phyloP scores from a whole-genome alignment of 2,888 invertebrate genomes.

The Dynastes grantii region DNA sequence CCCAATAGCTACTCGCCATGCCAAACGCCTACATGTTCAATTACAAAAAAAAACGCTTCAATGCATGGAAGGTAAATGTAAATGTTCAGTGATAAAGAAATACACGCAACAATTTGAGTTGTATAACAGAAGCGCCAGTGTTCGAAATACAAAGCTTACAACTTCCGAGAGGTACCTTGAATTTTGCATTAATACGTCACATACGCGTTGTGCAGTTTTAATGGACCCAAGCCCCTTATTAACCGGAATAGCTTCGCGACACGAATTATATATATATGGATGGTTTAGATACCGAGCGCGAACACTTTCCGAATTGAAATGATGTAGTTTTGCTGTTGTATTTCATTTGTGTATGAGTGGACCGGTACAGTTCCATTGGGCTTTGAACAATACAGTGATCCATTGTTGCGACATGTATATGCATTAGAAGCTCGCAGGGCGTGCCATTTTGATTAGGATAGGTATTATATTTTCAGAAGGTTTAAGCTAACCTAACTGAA shows the following conservation, averaged over 20 bases:
- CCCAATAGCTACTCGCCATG: no score
- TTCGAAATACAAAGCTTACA: conserved; percentile 12
- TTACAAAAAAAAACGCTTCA: no score
- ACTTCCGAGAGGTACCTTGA: conserved; percentile 16
- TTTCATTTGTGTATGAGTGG: background rate
- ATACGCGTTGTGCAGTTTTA: conserved; percentile 32
- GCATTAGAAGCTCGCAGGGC: no score
- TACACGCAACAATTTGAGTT: background rate
- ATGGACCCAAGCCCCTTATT: conserved; percentile 21
- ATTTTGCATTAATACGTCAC: conserved; percentile 37
- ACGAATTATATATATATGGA: background rate
- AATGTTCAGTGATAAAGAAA: no score
- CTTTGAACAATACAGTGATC: no score
- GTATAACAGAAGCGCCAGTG: background rate
- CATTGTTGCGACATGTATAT: no score
- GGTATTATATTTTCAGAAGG: no score
- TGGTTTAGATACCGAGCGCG: background rate
- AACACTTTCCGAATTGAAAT: conserved; percentile 19
- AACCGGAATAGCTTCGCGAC: conserved; percentile 16
- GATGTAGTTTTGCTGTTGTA: background rate
- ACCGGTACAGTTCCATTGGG: no score
- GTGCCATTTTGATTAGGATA: no score
- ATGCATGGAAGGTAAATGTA: no score
- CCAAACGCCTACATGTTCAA: no score
- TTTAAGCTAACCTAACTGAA: no score